Conservation (phyloP, 2,113 vertebrate species). For the Phasianus colchicus region DNA sequence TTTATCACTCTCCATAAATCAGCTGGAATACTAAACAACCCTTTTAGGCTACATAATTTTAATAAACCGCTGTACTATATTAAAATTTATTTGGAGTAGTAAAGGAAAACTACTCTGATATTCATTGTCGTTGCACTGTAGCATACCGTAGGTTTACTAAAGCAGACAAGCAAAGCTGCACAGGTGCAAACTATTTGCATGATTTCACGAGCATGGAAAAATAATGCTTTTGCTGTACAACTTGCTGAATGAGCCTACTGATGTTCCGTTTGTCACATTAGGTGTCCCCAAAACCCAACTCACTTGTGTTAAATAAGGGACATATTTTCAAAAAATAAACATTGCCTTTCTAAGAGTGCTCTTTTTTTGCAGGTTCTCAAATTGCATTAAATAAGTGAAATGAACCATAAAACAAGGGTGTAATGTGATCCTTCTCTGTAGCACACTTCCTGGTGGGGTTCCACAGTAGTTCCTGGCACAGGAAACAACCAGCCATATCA, state of each 20-base stretch:
- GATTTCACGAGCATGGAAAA: background rate
- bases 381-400: conserved; percentile 83
- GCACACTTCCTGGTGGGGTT: conserved; percentile 79
- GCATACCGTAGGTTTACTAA: background rate
- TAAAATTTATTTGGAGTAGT: conserved; percentile 14
- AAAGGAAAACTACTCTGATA: background rate
- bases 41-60: background rate
- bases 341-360: conserved; percentile 64
- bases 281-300: conserved; percentile 51
- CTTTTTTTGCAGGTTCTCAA: conserved; percentile 77
- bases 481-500: conserved; percentile 74
- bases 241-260: background rate
- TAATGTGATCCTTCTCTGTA: conserved; percentile 78
- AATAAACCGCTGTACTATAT: background rate
- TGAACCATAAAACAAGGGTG: conserved; percentile 82
- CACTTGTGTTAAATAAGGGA: conserved; percentile 55
- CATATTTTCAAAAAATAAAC: conserved; percentile 67
- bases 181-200: background rate
- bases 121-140: background rate
- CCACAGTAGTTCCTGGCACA: conserved; percentile 81
- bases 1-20: conserved; percentile 46
- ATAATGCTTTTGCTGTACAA: background rate
- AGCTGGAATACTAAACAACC: conserved; percentile 10
- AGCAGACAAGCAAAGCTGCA: background rate
- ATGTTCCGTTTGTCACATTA: conserved; percentile 13